Evolutionary conservation across 2,113 vertebrate genomes (phyloP), one percentile per base, ranked within the genome.

Genomic region (Oreocharis arfaki): DNA sequence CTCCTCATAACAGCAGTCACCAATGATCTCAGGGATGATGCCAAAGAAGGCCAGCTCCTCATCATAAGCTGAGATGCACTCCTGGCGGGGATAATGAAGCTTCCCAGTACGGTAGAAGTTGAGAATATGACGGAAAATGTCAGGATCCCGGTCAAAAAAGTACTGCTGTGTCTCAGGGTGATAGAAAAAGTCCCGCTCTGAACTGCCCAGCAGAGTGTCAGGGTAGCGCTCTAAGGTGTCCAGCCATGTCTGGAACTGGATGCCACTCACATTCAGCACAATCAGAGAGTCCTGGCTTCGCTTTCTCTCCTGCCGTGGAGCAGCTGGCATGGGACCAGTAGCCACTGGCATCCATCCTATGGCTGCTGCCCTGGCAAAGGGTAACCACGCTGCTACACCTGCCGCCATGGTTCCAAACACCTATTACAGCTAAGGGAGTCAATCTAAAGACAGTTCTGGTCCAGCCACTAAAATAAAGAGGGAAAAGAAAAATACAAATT

Each of bases 331-430:
- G 19, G 99, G 98, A 85, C 98, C 97, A 47, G 98, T 98, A 81
- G 99, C 99, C 97, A 99, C 99, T 53, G 99, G 99, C 99, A 99
- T 99, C 99, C 99, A 99, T 70, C 99, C 99, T 91, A 99, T 98
- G 78, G 99, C 99, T 6, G 99, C 99, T 16, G 99, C 99, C 91
- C 99, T 98, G 32, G 99, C 99, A 74, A 99, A 99, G 64, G 99
- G 99, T 93, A 99, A 97, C 99, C 99, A 99, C 3, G 99, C 98
- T 64, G 99, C 99, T n/a, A 99, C 99, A 53, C 99, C 99, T 5
- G 99, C 99, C 6, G 99, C 99, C 99, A 99, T 99, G 89, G 59
- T 97, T 97, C 87, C 97, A 96, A 82, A 70, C 69, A 91, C 94
- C 59, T 89, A 78, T 74, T 95, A 85, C 89, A 93, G 95, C 87